Percentiles rank a stretch among this genome's conserved stretches.
Conservation (phyloP, 2,797 vertebrate genomes). For the Tamandua tetradactyla region DNA sequence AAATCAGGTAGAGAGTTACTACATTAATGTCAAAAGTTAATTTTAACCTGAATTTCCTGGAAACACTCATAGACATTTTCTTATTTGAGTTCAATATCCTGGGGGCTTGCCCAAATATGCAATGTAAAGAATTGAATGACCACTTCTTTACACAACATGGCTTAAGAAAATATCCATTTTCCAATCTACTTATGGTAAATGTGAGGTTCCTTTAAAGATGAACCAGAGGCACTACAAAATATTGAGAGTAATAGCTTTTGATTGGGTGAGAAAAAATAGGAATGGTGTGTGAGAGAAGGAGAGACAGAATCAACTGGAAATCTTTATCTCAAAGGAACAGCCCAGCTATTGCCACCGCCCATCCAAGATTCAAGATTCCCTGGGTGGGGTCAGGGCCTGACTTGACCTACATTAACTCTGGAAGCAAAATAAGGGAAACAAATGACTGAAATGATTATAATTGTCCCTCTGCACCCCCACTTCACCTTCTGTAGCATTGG, state of each 20-base stretch:
- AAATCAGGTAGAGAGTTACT: slow-evolving; percentile 52
- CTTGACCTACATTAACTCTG: neutral
- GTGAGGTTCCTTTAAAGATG: slow-evolving; percentile 37
- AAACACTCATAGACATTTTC: slow-evolving; percentile 43
- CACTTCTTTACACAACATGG: slow-evolving; percentile 21
- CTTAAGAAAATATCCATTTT: slow-evolving; percentile 43
- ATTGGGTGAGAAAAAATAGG: neutral
- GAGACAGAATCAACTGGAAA: neutral
- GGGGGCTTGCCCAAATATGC: neutral
- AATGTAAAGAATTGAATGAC: neutral
- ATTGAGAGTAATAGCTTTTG: neutral
- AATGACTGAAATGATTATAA: neutral
- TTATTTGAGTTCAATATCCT: slow-evolving; percentile 27
- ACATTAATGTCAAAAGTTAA: slow-evolving; percentile 32
- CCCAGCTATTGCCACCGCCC: neutral
- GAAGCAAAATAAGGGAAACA: neutral
- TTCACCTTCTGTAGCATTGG: neutral
- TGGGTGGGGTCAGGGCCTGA: neutral
- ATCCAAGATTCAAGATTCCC: neutral
- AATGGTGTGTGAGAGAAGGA: neutral
- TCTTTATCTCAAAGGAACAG: neutral
- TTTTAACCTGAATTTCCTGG: slow-evolving; percentile 52
- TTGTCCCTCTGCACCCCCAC: neutral
- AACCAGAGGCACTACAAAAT: neutral
- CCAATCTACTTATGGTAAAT: slow-evolving; percentile 10